Evolutionary conservation across 2,888 invertebrate genomes (phyloP), one percentile per base, ranked within the genome.

Genomic region (Cinara cedri): DNA sequence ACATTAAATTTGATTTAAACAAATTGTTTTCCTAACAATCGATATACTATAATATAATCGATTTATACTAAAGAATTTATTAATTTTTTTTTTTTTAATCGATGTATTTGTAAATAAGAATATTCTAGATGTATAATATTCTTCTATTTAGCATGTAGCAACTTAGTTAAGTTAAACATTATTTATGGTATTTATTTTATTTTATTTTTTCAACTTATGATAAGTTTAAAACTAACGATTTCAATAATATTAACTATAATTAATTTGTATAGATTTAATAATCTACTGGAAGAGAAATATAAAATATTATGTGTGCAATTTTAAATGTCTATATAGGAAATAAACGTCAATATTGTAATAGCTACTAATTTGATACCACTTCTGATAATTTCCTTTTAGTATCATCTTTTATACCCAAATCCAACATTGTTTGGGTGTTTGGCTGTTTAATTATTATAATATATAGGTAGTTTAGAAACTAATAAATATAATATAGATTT

Each of bases 391-490:
- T 57, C 60, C n/a, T 49, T 72, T 60, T 72, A 26, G 46, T 46
- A 34, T 72, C 26, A 21, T 72, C 60, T 49, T 72, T 72, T 60
- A 60, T 62, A 46, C 26, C 24, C 26, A 26, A 57, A 49, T 26
- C 46, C 14, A 60, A 60, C 49, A 72, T 72, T 60, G 72, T n/a
- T n/a, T n/a, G n/a, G n/a, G n/a, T n/a, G n/a, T 72, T 72, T 60
- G 72, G 49, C 72, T 49, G 62, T 62, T 72, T 72, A 72, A 62
- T 46, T 62, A 62, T 62, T 49, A 62, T 51, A n/a, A n/a, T n/a
- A n/a, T n/a, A n/a, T n/a, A n/a, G n/a, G n/a, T n/a, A 72, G 72
- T 72, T 72, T 72, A 72, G 60, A 51, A 72, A 72, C 62, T 72
- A 62, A 72, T 62, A 49, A 16, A 62, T 72, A 72, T 49, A 62